Evolutionary conservation across 2,888 invertebrate genomes (phyloP).

Genomic region (Meteorus colon): DNA sequence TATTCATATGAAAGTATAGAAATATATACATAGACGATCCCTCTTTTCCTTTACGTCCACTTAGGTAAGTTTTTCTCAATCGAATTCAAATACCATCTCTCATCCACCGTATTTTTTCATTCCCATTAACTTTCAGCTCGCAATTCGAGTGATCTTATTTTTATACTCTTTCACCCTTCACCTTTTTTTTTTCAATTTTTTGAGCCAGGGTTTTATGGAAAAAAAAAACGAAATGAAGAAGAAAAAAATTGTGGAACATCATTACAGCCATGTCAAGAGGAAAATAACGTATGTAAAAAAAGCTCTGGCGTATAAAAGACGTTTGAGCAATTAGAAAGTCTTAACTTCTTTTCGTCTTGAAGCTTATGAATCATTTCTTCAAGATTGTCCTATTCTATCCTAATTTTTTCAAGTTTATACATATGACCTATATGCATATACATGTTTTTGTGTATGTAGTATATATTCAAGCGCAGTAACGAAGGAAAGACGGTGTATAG

Average conservation of each 20-base stretch:
- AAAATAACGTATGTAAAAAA: not conserved
- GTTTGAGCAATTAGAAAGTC: not conserved
- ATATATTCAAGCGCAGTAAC: not conserved
- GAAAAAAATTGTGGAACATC: not conserved
- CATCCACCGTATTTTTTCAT: not conserved
- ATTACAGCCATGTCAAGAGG: not conserved
- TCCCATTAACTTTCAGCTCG: not conserved
- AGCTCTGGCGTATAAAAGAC: not conserved
- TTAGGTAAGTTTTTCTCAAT: slow-evolving; percentile 1
- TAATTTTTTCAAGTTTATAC: not conserved
- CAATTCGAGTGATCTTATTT: not conserved
- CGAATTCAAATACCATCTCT: not conserved
- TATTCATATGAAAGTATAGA: not conserved
- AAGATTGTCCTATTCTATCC: not conserved
- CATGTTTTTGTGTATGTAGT: not conserved
- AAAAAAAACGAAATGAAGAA: not conserved
- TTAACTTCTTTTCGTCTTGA: not conserved
- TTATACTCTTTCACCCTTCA: not conserved
- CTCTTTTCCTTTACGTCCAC: not conserved
- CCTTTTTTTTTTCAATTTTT: not conserved
- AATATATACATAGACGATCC: not conserved
- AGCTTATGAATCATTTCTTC: not conserved
- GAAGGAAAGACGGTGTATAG: slow-evolving; percentile 21
- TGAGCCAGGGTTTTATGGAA: not conserved
- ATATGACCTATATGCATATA: not conserved